Evolutionary conservation across 2,113 vertebrate species (phyloP), one percentile per base, ranked within the genome.

Genomic region (Eretmochelys imbricata): DNA sequence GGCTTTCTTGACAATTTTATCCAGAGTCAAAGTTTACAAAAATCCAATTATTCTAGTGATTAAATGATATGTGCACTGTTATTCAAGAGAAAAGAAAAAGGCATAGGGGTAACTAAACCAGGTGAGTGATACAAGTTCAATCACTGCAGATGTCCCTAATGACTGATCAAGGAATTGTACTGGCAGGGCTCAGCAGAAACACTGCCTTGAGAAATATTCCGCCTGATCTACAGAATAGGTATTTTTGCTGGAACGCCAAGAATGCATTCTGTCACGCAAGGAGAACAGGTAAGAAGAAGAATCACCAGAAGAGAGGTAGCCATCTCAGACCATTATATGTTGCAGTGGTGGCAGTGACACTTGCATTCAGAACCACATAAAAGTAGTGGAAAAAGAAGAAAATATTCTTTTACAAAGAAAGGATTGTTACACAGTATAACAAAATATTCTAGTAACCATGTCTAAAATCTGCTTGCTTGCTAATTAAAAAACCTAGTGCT

Each of bases 401-500:
- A 49, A 17, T 53, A 16, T 82, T 96, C 82, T n/a, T 38, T 72
- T 72, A 72, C 53, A 48, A 93, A 87, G 95, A 87, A 76, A 89
- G 65, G 59, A 90, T 59, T 89, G 93, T 80, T 84, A 93, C 54
- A 11, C 38, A 72, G 76, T 50, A 51, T 82, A 93, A 89, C 29
- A 92, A 84, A 81, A 82, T 6, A 87, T 50, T n/a, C 46, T 75
- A 89, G 54, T 35, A 94, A 49, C 62, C 91, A n/a, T 62, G 87
- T 38, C 89, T 83, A 94, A 94, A 95, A 88, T n/a, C 89, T 89
- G 48, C 24, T 14, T 85, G 91, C 75, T 85, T 90, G 53, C 53
- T 94, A 82, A 91, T 82, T 97, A 85, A 69, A 89, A 94, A 92
- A 87, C 31, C 84, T 38, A 53, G 81, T 97, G 93, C 84, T 97